Evolutionary conservation across 2,888 invertebrate genomes (phyloP).

Genomic region (Gryllus longicercus): DNA sequence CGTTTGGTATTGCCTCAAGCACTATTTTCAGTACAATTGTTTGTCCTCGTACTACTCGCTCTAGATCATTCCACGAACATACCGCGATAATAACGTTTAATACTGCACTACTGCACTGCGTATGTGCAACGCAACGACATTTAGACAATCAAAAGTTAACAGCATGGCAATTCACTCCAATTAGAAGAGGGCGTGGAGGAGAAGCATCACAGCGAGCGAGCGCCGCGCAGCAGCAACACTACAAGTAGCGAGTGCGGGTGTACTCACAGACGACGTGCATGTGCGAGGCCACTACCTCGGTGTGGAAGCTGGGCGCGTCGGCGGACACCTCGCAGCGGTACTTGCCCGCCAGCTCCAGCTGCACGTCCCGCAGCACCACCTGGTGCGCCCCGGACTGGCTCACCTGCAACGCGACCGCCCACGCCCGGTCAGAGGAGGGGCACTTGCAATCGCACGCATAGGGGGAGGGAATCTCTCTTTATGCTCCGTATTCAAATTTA

Average conservation of each 20-base stretch:
- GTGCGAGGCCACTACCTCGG: constrained; percentile 61
- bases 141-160: background rate
- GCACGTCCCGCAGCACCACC: constrained; percentile 66
- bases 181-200: background rate
- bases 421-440: no score
- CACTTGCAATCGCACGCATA: no score
- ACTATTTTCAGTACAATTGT: no score
- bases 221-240: no score
- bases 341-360: constrained; percentile 65
- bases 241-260: background rate
- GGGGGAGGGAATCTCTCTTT: no score
- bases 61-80: no score
- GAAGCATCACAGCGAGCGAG: no score
- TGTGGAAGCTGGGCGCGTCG: constrained; percentile 70
- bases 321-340: constrained; percentile 74
- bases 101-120: no score
- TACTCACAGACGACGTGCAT: constrained; percentile 72
- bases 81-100: no score
- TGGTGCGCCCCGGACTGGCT: constrained; percentile 61
- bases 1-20: no score
- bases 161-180: background rate
- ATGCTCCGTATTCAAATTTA: no score
- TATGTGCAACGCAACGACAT: background rate
- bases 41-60: no score
- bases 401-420: constrained; percentile 50